Percentiles rank a stretch among this genome's conserved stretches.
phyloP scores from a whole-genome alignment of 2,113 vertebrate genomes.

The Embiotoca jacksoni region DNA sequence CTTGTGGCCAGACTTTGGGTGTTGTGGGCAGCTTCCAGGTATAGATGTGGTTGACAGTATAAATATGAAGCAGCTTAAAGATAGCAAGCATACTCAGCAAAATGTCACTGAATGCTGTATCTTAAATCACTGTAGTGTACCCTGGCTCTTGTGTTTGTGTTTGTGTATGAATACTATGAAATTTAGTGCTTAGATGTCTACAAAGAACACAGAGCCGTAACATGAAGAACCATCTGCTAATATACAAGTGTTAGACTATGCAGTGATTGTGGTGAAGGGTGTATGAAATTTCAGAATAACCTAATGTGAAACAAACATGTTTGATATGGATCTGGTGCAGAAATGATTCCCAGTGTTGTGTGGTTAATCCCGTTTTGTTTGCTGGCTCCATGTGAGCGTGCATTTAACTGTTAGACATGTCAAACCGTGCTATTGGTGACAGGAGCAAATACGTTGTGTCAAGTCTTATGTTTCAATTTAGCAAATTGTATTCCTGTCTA shows the following conservation, averaged over 20 bases:
- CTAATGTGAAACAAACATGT: background rate
- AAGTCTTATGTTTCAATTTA: conserved; percentile 50
- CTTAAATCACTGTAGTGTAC: conserved; percentile 11
- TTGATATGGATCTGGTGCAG: conserved; percentile 9
- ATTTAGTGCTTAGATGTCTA: background rate
- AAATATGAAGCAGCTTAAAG: conserved; percentile 34
- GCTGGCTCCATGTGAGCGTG: background rate
- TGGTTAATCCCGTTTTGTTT: conserved; percentile 4
- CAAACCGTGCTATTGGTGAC: background rate
- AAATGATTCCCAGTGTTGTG: background rate
- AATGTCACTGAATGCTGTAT: conserved; percentile 24
- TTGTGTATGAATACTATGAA: background rate
- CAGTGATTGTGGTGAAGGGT: background rate
- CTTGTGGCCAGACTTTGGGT: conserved; percentile 7
- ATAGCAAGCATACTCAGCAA: conserved; percentile 37
- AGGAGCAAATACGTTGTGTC: conserved; percentile 30
- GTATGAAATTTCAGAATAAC: background rate
- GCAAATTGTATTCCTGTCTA: conserved; percentile 21
- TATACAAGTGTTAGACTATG: background rate
- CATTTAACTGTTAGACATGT: background rate
- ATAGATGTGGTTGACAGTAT: conserved; percentile 19
- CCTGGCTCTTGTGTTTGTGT: background rate
- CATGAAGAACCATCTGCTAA: background rate
- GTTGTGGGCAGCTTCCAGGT: conserved; percentile 12
- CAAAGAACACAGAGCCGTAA: background rate